These are phyloP conservation scores for Trichopoda pennipes DNA, from an alignment of 2,888 invertebrate species.

Conservation along the genomic window DNA sequence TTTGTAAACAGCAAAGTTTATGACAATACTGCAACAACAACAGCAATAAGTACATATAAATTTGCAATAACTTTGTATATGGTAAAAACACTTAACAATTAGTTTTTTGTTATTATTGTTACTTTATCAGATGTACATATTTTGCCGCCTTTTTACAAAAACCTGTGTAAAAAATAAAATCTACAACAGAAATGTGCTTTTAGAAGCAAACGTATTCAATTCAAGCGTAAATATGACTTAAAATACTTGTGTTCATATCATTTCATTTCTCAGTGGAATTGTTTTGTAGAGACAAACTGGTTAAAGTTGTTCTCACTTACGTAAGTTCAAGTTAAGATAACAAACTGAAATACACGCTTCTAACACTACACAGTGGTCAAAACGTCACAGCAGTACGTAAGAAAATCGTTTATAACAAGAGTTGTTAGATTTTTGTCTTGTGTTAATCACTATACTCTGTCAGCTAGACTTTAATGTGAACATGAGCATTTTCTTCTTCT, in stretches of 20 bases:
- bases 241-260: conserved; percentile 12
- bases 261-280: conserved; percentile 55
- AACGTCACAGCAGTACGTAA: conserved; percentile 38
- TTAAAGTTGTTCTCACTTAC: conserved; percentile 65
- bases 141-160: conserved; percentile 50
- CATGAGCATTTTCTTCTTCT: conserved; percentile 33
- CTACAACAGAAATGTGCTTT: conserved; percentile 16
- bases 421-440: conserved; percentile 42
- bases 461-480: conserved; percentile 42
- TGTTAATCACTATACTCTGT: conserved; percentile 13
- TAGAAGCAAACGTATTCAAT: conserved; percentile 22
- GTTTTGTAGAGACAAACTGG: conserved; percentile 61
- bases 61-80: conserved; percentile 25
- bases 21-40: neutral
- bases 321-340: conserved; percentile 53
- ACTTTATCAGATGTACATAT: conserved; percentile 32
- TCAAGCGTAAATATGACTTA: neutral
- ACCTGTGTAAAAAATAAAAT: conserved; percentile 12
- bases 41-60: neutral
- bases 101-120: conserved; percentile 34
- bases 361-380: conserved; percentile 37
- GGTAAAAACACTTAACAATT: conserved; percentile 43
- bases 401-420: conserved; percentile 57
- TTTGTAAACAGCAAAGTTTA: neutral
- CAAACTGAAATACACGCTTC: conserved; percentile 19